Conservation (phyloP, 92 coral and sea anemone genomes). For the Muricea muricata region DNA sequence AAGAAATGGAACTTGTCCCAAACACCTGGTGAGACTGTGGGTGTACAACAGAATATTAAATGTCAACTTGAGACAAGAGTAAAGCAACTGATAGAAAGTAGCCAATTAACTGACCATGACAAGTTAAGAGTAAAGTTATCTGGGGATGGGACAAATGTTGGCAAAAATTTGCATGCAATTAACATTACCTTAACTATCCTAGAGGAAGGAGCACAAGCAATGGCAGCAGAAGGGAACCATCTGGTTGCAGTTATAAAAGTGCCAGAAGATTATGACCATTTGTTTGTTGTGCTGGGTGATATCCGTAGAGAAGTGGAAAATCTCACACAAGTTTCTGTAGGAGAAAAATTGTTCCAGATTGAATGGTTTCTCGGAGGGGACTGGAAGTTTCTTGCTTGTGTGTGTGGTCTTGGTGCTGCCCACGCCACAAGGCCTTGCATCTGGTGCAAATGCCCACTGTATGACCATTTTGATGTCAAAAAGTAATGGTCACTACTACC, state of each 20-base stretch:
- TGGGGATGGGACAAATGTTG: constrained; percentile 49
- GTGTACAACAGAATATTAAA: constrained; percentile 39
- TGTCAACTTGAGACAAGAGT: constrained; percentile 21
- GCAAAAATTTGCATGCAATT: constrained; percentile 44
- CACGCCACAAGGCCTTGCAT: constrained; percentile 33
- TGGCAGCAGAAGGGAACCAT: constrained; percentile 54
- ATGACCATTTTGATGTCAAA: constrained; percentile 18
- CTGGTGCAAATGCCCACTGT: constrained; percentile 47
- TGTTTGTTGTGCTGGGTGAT: background rate
- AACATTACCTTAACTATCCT: constrained; percentile 42
- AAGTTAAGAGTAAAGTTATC: constrained; percentile 36
- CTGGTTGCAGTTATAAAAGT: constrained; percentile 36
- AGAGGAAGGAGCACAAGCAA: constrained; percentile 27
- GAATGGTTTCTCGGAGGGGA: constrained; percentile 42
- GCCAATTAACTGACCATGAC: background rate
- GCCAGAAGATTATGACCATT: too few relatives aligned
- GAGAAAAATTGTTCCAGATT: background rate
- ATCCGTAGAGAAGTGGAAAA: constrained; percentile 9
- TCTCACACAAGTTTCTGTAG: background rate
- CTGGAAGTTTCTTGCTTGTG: constrained; percentile 38
- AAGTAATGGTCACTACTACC: constrained; percentile 42
- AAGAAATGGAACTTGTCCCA: constrained; percentile 30
- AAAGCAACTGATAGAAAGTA: constrained; percentile 12
- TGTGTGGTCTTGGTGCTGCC: constrained; percentile 43
- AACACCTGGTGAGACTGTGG: constrained; percentile 48